Base-by-base conservation (phyloP, 2,888 invertebrate genomes). In the Drosophila emarginata region DNA sequence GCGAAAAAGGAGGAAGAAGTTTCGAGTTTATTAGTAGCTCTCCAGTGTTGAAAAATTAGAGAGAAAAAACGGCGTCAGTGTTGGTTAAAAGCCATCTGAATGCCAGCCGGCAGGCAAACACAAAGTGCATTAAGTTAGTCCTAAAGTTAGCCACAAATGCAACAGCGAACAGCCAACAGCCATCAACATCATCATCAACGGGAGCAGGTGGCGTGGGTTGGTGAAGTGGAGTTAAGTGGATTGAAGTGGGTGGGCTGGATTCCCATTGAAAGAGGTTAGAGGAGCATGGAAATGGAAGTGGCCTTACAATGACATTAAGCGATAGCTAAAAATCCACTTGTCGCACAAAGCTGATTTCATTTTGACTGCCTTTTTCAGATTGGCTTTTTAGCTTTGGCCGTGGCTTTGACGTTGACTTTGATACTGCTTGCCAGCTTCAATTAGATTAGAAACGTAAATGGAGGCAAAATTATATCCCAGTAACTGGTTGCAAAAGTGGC, bases 21-120 rank as follows among this genome's bases (percentile, higher is more conserved):
- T 84, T 84, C 76, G 77, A 83, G 82, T 83, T 80, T 83, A 84
- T 84, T 77, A 77, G 77, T 53, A 62, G 70, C 21, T 12, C 52
- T 69, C 40, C 63, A 78, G 81, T 76, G 77, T 80, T 81, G 77
- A 72, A 59, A 76, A 80, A 64, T 69, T 69, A 60, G 51, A 58
- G 67, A 61, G 64, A 28, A 50, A 65, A 60, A 54, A 60, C 18
- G 14, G 18, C 28, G n/a, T 37, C 53, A 54, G 70, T 61, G 15
- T 67, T 39, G 50, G 37, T 40, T 45, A 60, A 28, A 69, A 57
- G 57, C 64, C 28, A 36, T 58, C 74, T 70, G 67, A 79, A 79
- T 69, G 71, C 83, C 62, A 72, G 76, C 45, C 45, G 45, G 11
- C 45, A 45, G 45, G 45, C 45, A 45, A 45, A 21, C 12, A 65